A percentile compares a stretch with the other conserved stretches of the same genome.
Conservation (phyloP, 2,113 vertebrate genomes). For the Cettia cetti region DNA sequence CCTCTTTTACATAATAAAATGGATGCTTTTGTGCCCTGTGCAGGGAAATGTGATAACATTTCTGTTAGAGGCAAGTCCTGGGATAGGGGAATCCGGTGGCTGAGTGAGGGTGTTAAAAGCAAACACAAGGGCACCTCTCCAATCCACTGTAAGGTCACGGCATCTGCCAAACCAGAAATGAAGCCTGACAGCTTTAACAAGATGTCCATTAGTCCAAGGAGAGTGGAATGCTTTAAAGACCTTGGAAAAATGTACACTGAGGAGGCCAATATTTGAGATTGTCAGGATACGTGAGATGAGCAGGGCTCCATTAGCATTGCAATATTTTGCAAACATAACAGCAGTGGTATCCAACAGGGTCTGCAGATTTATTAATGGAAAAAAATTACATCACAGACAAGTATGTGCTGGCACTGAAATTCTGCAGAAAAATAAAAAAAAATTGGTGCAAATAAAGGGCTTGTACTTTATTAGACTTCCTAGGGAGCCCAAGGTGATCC, state of each 20-base stretch:
- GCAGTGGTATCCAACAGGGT: background rate
- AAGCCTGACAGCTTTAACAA: background rate
- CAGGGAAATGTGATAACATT: background rate
- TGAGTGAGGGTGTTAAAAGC: background rate
- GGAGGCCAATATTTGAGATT: background rate
- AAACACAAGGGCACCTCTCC: background rate
- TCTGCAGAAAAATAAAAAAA: background rate
- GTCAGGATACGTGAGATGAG: background rate
- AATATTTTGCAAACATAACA: background rate
- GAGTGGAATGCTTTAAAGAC: background rate
- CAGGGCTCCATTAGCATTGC: background rate
- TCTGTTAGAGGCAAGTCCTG: background rate
- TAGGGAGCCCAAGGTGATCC: background rate
- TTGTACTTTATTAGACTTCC: background rate
- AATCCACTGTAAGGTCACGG: rapidly evolving
- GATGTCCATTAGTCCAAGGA: background rate
- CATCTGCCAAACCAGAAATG: background rate
- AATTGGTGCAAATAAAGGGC: background rate
- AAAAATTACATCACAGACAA: conserved; percentile 23
- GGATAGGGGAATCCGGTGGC: background rate
- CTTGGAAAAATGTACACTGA: background rate
- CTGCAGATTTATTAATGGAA: conserved; percentile 29
- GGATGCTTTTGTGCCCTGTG: background rate
- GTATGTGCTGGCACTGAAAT: conserved; percentile 3
- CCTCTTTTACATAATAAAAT: background rate